Percentiles rank a stretch among this genome's conserved stretches.
Conservation (phyloP, 2,797 vertebrate genomes). For the Apogon talboti region DNA sequence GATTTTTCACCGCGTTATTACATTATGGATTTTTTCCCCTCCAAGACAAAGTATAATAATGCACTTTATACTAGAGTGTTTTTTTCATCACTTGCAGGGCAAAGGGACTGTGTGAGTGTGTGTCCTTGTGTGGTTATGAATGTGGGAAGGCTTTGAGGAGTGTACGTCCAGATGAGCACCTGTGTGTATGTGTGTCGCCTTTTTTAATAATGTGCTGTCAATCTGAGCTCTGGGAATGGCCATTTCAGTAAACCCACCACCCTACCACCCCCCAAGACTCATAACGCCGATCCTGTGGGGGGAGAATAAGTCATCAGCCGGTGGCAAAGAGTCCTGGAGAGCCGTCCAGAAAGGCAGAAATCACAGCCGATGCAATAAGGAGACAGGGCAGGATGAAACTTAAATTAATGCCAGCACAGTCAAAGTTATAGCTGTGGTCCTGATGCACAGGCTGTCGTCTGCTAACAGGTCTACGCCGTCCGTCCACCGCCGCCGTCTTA, state of each 20-base stretch:
- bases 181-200: slow-evolving; percentile 39
- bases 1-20: slow-evolving; percentile 79
- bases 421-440: slow-evolving; percentile 12
- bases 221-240: slow-evolving; percentile 67
- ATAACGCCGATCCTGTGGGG: slow-evolving; percentile 74
- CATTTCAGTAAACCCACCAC: slow-evolving; percentile 63
- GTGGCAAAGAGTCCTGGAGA: slow-evolving; percentile 51
- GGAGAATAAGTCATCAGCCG: slow-evolving; percentile 68
- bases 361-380: slow-evolving; percentile 68
- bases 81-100: slow-evolving; percentile 74
- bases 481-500: background rate
- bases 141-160: background rate
- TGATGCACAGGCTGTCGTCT: background rate
- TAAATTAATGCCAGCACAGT: slow-evolving; percentile 41
- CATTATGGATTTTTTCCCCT: slow-evolving; percentile 79
- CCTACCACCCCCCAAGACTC: slow-evolving; percentile 64
- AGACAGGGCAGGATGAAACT: slow-evolving; percentile 43
- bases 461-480: background rate
- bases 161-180: no score
- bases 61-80: slow-evolving; percentile 74
- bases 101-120: slow-evolving; percentile 38
- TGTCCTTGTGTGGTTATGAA: slow-evolving; percentile 7
- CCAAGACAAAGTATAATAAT: slow-evolving; percentile 79
- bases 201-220: slow-evolving; percentile 85
- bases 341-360: slow-evolving; percentile 43